A percentile compares a stretch with the other conserved stretches of the same genome.
These are phyloP conservation scores for Thymelicus sylvestris DNA, from an alignment of 2,888 invertebrate genomes.

Conservation along the genomic window DNA sequence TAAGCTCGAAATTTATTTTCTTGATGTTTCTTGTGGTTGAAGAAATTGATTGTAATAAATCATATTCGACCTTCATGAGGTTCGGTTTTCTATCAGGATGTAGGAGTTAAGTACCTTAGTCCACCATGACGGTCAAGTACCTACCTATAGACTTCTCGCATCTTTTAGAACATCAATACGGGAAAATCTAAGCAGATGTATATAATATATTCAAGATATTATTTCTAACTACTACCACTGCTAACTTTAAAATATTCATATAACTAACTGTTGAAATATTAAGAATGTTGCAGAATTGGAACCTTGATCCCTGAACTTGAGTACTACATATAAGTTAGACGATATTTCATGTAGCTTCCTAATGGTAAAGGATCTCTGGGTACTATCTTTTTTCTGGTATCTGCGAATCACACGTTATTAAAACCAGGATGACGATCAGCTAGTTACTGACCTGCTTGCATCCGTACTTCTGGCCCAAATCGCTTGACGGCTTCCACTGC, in stretches of 20 bases:
- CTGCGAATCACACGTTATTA: too few species aligned
- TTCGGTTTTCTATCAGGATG: not conserved
- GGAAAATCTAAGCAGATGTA: not conserved
- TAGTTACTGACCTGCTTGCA: conserved; percentile 85
- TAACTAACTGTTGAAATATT: not conserved
- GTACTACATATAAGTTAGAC: too few species aligned
- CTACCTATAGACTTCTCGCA: not conserved
- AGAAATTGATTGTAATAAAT: conserved; percentile 6
- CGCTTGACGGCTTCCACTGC: conserved; percentile 84
- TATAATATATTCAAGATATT: too few species aligned
- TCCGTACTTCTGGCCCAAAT: conserved; percentile 85
- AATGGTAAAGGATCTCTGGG: too few species aligned
- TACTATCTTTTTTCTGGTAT: too few species aligned
- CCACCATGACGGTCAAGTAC: too few species aligned
- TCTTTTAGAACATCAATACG: not conserved
- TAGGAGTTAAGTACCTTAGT: too few species aligned
- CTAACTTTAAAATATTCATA: too few species aligned
- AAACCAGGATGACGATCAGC: not conserved
- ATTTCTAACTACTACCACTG: not conserved
- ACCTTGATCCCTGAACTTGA: not conserved
- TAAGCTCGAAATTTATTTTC: conserved; percentile 10
- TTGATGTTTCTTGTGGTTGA: conserved; percentile 5
- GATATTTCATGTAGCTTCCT: too few species aligned
- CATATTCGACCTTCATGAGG: not conserved
- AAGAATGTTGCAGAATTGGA: not conserved